Base-by-base conservation (phyloP, 2,797 vertebrate genomes). In the Gallirallus australis region DNA sequence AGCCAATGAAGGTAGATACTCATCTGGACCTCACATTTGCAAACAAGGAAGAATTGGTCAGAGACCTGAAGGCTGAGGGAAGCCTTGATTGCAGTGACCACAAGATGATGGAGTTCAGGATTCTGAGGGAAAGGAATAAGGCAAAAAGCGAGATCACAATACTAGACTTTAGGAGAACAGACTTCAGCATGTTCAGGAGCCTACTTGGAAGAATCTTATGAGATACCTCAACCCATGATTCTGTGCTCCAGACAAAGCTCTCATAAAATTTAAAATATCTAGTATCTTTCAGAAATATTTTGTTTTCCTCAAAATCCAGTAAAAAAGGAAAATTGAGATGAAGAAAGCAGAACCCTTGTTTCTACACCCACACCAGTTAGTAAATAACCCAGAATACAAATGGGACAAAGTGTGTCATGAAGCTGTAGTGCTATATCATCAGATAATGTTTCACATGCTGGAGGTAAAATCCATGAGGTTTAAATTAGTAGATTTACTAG, bases 401-500 rank as follows among this genome's bases (percentile, higher is more conserved):
- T 2, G 47, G 20, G n/a, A 75, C 61, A 40, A 72, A 61, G 23
- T 59, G n/a, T 82, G 20, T 42, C 42, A 69, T 27, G 61, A 70
- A 80, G 35, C 7, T 78, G 8, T 25, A 78, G 9, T 37, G 15
- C 13, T 64, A 7, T 20, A 72, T 47, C 59, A 83, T 75, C 39
- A 91, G 47, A 69, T 61, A n/a, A 86, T 3, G 3, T 57, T 45
- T 54, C 53, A 73, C 40, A 37, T 40, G 37, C 20, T 65, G 33
- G n/a, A 93, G 59, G 52, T 60, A 94, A 94, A 88, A 94, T 60
- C 31, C 70, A 64, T 54, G 40, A 70, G 8, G 37, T 75, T 95
- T 73, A 87, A 96, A 87, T 77, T 59, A 81, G 35, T 27, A 90
- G 52, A 82, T 79, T 97, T 96, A 90, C 94, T 96, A 95, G 94